These are phyloP conservation scores for Sebastes kiyomatsui DNA, from an alignment of 2,797 vertebrate species.

Conservation along the genomic window DNA sequence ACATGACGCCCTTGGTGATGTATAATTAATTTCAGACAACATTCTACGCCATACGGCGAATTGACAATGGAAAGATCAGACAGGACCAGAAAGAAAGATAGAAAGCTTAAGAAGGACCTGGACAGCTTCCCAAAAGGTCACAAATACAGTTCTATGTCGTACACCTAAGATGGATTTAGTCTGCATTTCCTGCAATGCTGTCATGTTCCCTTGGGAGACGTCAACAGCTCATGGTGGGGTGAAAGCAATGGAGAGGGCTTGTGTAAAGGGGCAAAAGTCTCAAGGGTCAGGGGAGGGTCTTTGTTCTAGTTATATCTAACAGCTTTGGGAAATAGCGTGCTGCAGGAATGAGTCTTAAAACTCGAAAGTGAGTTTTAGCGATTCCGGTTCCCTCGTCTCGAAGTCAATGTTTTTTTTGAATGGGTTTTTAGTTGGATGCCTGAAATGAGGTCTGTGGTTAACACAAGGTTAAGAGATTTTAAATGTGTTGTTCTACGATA, in stretches of 20 bases:
- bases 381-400: too few species aligned
- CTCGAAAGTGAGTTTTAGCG: too few species aligned
- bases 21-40: not conserved
- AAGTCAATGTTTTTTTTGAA: too few species aligned
- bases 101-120: not conserved
- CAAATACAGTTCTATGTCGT: too few species aligned
- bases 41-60: fast-evolving
- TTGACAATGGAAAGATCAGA: not conserved
- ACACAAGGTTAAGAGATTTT: too few species aligned
- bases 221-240: not conserved
- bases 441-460: too few species aligned
- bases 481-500: too few species aligned
- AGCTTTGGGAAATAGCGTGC: not conserved
- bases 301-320: not conserved
- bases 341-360: too few species aligned
- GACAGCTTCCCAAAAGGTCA: too few species aligned
- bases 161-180: not conserved
- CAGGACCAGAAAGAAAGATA: not conserved
- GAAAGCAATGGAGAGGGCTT: not conserved
- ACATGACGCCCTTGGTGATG: fast-evolving
- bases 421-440: too few species aligned
- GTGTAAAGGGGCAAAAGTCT: not conserved
- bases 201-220: not conserved
- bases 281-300: not conserved
- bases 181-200: not conserved